These are phyloP conservation scores for Oryzias melastigma DNA, from an alignment of 2,113 vertebrate species.

Conservation along the genomic window DNA sequence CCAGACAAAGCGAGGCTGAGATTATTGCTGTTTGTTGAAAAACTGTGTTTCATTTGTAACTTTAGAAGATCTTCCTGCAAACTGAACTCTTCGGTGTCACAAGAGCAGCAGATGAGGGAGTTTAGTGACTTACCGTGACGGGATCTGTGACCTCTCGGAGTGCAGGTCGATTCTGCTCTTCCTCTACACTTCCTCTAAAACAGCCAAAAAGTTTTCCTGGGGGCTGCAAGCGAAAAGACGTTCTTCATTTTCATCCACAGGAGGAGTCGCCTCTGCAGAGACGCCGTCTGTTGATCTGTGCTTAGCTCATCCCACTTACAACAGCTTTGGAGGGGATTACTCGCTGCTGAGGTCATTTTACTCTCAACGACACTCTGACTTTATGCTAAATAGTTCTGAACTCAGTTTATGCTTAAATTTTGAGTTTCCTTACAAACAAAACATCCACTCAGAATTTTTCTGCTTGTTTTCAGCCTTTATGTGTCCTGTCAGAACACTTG, in stretches of 20 bases:
- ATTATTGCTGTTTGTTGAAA: not conserved
- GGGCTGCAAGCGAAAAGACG: slow-evolving; percentile 16
- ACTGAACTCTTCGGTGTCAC: too few relatives aligned
- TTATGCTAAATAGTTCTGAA: not conserved
- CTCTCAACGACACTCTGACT: slow-evolving; percentile 6
- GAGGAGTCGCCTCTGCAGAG: slow-evolving; percentile 50
- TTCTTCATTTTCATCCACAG: slow-evolving; percentile 34
- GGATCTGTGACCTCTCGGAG: not conserved
- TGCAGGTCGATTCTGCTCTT: slow-evolving; percentile 5
- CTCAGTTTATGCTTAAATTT: too few relatives aligned
- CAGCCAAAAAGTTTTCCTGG: slow-evolving; percentile 12
- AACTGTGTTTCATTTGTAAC: too few relatives aligned
- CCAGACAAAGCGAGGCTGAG: not conserved
- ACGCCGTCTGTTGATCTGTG: slow-evolving; percentile 26
- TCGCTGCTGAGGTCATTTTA: slow-evolving; percentile 29
- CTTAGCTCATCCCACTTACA: slow-evolving; percentile 63
- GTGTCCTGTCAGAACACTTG: too few relatives aligned
- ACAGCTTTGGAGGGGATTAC: slow-evolving; percentile 67
- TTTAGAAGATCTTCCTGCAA: too few relatives aligned
- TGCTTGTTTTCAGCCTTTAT: too few relatives aligned
- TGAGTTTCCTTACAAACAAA: not conserved
- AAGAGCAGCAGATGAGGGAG: too few relatives aligned
- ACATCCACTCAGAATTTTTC: too few relatives aligned
- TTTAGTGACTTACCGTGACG: slow-evolving; percentile 39
- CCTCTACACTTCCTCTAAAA: slow-evolving; percentile 15